Evolutionary conservation across 2,797 vertebrate genomes (phyloP).

Genomic region (Sciurus vulgaris): DNA sequence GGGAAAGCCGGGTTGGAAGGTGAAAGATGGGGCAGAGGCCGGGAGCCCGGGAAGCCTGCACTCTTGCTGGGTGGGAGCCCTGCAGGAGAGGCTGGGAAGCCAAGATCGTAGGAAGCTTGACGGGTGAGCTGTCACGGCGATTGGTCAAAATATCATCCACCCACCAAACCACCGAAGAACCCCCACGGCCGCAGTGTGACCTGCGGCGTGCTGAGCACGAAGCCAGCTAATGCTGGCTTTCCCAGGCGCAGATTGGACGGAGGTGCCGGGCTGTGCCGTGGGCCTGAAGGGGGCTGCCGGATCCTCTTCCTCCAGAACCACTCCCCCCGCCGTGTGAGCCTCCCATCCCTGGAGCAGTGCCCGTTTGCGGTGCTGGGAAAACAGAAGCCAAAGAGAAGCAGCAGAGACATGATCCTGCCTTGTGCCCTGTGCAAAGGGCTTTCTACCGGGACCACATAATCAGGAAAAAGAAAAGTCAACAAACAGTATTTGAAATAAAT

Average conservation of each 20-base stretch:
- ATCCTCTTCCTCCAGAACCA: not conserved
- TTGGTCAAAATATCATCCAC: fast-evolving
- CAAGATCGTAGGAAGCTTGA: fast-evolving
- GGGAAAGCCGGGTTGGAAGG: fast-evolving
- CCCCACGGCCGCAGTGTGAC: fast-evolving
- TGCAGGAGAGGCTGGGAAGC: not conserved
- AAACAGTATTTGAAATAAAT: not conserved
- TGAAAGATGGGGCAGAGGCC: not conserved
- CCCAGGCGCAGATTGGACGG: not conserved
- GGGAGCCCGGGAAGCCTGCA: not conserved
- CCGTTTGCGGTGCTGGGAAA: fast-evolving
- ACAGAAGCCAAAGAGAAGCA: not conserved
- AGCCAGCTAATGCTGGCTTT: not conserved
- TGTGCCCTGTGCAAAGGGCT: not conserved
- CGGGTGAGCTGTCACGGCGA: fast-evolving
- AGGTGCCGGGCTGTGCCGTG: too few species aligned
- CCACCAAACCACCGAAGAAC: fast-evolving
- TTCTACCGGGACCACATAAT: too few species aligned
- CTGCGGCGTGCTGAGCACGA: fast-evolving
- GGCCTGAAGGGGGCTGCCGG: too few species aligned
- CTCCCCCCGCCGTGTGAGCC: too few species aligned
- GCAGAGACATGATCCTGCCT: not conserved
- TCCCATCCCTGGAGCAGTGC: not conserved
- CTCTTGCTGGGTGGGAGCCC: too few species aligned
- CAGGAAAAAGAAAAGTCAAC: not conserved